A percentile compares a stretch with the other conserved stretches of the same genome.
Evolutionary conservation across 2,888 invertebrate species (phyloP).

Genomic region (Acleris sparsana): DNA sequence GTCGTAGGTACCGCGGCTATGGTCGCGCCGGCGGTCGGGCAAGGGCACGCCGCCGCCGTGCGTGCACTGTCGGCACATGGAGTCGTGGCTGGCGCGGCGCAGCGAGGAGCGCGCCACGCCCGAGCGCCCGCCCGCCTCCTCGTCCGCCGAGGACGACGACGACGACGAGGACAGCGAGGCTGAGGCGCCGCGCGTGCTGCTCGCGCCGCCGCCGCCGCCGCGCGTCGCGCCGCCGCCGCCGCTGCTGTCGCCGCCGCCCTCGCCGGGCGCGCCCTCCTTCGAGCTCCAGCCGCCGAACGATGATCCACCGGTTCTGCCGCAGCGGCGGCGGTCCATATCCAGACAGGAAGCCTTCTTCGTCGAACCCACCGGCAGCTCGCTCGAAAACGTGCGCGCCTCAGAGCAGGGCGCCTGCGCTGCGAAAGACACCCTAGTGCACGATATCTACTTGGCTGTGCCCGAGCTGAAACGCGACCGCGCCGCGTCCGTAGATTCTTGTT

Average conservation of each 20-base stretch:
- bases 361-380: slow-evolving; percentile 87
- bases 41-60: slow-evolving; percentile 88
- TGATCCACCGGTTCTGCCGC: slow-evolving; percentile 70
- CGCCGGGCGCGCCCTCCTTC: slow-evolving; percentile 81
- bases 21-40: slow-evolving; percentile 86
- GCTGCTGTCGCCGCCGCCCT: slow-evolving; percentile 79
- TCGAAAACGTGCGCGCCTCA: slow-evolving; percentile 87
- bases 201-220: slow-evolving; percentile 84
- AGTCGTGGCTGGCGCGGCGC: slow-evolving; percentile 86
- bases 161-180: slow-evolving; percentile 78
- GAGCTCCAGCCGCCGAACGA: slow-evolving; percentile 82
- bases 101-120: slow-evolving; percentile 72
- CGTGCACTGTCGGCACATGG: slow-evolving; percentile 90
- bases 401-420: slow-evolving; percentile 64
- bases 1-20: slow-evolving; percentile 84
- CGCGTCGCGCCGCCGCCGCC: slow-evolving; percentile 61
- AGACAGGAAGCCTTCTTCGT: slow-evolving; percentile 93
- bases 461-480: slow-evolving; percentile 93
- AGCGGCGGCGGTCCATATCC: slow-evolving; percentile 89
- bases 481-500: slow-evolving; percentile 94
- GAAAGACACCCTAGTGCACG: slow-evolving; percentile 83
- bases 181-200: slow-evolving; percentile 83
- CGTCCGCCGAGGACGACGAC: slow-evolving; percentile 78
- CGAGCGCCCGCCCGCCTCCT: slow-evolving; percentile 65
- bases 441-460: slow-evolving; percentile 91